These are phyloP conservation scores for Bombylius discolor DNA, from an alignment of 2,888 invertebrate species.

Conservation along the genomic window DNA sequence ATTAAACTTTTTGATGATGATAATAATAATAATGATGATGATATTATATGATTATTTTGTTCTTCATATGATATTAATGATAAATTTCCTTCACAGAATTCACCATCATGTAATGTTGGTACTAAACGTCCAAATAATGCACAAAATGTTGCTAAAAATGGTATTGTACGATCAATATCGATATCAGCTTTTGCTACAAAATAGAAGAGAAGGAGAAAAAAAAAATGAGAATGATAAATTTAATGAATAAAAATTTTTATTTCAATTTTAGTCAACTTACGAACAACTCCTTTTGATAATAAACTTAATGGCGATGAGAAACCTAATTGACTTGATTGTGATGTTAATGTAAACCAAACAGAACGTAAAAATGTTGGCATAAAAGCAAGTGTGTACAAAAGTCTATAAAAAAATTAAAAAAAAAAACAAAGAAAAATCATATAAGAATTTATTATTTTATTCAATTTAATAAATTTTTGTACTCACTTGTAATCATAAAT, in stretches of 20 bases:
- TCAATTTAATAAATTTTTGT: background rate
- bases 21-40: background rate
- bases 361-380: conserved; percentile 64
- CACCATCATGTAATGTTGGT: conserved; percentile 73
- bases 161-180: conserved; percentile 49
- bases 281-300: conserved; percentile 36
- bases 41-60: background rate
- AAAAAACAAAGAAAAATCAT: background rate
- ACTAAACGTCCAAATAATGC: conserved; percentile 66
- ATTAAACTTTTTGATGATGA: conserved; percentile 20
- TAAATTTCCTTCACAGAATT: conserved; percentile 51
- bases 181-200: conserved; percentile 43
- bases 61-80: background rate
- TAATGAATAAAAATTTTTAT: background rate
- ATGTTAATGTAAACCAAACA: conserved; percentile 48
- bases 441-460: background rate
- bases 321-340: conserved; percentile 32
- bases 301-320: conserved; percentile 34
- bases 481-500: conserved; percentile 72
- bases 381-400: conserved; percentile 68
- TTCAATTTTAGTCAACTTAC: conserved; percentile 22
- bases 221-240: background rate
- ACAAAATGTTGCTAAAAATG: conserved; percentile 71
- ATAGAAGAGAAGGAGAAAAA: conserved; percentile 6
- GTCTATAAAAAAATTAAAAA: conserved; percentile 34